Evolutionary conservation across 2,888 invertebrate genomes (phyloP).

Genomic region (Protodeltote pygarga): DNA sequence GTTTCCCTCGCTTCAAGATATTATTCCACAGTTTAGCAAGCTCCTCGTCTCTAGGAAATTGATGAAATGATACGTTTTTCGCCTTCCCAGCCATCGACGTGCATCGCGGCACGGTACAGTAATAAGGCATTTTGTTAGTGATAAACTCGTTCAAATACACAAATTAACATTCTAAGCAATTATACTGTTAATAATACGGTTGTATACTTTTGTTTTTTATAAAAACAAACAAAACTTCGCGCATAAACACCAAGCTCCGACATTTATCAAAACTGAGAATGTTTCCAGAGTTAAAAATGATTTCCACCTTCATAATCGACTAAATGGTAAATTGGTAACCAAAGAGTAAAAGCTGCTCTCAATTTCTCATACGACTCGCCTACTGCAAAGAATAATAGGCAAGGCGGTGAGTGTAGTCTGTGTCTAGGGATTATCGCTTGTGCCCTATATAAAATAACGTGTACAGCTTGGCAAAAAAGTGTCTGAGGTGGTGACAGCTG

Average conservation of each 20-base stretch:
- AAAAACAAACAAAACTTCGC: slow-evolving; percentile 81
- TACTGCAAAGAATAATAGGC: no score
- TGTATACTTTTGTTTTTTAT: slow-evolving; percentile 55
- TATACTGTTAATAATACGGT: slow-evolving; percentile 40
- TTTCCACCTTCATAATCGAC: slow-evolving; percentile 42
- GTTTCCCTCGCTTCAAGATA: slow-evolving; percentile 81
- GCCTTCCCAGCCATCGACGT: slow-evolving; percentile 84
- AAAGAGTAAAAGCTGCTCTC: no score
- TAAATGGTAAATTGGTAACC: not conserved
- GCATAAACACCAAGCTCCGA: slow-evolving; percentile 78
- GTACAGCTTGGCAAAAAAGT: no score
- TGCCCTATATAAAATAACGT: no score
- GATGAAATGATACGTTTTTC: slow-evolving; percentile 83
- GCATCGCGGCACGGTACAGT: slow-evolving; percentile 83
- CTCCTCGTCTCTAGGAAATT: slow-evolving; percentile 79
- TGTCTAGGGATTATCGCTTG: no score
- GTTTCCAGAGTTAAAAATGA: slow-evolving; percentile 36
- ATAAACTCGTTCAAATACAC: slow-evolving; percentile 48
- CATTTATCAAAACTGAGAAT: slow-evolving; percentile 64
- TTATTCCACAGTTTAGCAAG: slow-evolving; percentile 80
- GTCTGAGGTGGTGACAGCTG: no score
- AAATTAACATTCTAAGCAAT: slow-evolving; percentile 63
- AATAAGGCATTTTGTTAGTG: slow-evolving; percentile 80
- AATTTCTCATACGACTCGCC: no score
- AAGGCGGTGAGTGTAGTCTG: no score